Evolutionary conservation across 2,113 vertebrate genomes (phyloP), one percentile per base, ranked within the genome.

Genomic region (Zapornia atra): DNA sequence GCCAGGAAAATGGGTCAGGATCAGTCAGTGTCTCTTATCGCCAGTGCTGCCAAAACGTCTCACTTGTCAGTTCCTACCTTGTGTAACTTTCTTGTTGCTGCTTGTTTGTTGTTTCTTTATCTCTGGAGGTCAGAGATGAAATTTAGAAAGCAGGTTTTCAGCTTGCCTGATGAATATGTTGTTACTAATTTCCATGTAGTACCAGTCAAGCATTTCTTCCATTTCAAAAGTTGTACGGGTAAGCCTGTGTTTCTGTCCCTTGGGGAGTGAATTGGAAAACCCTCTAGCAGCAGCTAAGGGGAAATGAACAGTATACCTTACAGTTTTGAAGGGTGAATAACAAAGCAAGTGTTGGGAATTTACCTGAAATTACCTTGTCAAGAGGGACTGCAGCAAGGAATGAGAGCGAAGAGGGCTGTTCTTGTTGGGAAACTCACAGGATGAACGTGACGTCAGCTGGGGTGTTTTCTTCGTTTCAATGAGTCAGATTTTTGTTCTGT

Each of bases 1-100:
- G 44, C 46, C 36, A 69, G 88, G 63, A 96, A 92, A 91, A 76
- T 24, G 88, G 64, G 90, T 92, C 86, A 90, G 71, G 79, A 63
- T 64, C 91, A 77, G 40, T 80, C 61, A 70, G 65, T 42, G 64
- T 68, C 16, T 66, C 9, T 18, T 19, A 2, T 61, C n/a, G 85
- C 33, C 17, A 42, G 0, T 65, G 12, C 53, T 85, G 65, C 50
- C 85, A 8, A 61, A 86, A 54, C 57, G 34, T 36, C 51, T 78
- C 53, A 26, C 79, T 88, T 93, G n/a, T 68, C 72, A 69, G 50
- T 75, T 70, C 29, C 26, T 86, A 3, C 16, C 2, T 68, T 86
- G 66, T 50, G 12, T 46, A 54, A 54, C 40, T 92, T 93, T 53
- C 12, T 92, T 75, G 26, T 78, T 86, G 68, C 69, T 88, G 36